Evolutionary conservation across 2,797 vertebrate species (phyloP).

Genomic region (Amblyraja radiata): DNA sequence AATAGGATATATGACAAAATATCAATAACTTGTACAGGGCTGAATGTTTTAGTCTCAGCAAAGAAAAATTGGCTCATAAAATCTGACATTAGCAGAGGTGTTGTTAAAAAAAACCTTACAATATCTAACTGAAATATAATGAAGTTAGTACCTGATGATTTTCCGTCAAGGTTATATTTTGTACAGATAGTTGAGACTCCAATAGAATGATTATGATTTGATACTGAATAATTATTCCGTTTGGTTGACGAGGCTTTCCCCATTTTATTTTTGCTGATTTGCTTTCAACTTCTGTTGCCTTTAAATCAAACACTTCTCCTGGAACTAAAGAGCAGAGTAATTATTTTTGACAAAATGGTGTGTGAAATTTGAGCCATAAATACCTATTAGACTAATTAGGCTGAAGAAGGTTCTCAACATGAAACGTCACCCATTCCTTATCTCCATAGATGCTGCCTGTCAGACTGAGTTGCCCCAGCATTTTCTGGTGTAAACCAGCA

Average conservation of each 20-base stretch:
- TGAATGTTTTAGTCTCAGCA: not conserved
- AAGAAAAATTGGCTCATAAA: not conserved
- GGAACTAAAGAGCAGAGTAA: slow-evolving; percentile 62
- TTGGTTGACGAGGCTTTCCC: slow-evolving; percentile 77
- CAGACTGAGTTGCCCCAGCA: too few species aligned
- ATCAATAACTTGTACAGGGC: not conserved
- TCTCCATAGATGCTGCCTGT: too few species aligned
- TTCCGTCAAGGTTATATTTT: slow-evolving; percentile 73
- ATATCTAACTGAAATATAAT: slow-evolving; percentile 42
- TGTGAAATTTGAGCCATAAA: not conserved
- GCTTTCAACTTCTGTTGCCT: slow-evolving; percentile 70
- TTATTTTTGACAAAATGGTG: not conserved
- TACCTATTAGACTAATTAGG: too few species aligned
- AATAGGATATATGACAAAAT: not conserved
- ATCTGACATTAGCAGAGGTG: not conserved
- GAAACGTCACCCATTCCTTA: too few species aligned
- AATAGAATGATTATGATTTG: slow-evolving; percentile 65
- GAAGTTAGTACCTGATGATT: slow-evolving; percentile 58
- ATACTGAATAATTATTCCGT: slow-evolving; percentile 83
- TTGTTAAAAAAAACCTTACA: not conserved
- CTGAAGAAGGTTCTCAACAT: too few species aligned
- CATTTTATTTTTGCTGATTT: slow-evolving; percentile 76
- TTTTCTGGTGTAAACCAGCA: too few species aligned
- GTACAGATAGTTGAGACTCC: slow-evolving; percentile 57
- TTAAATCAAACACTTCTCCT: slow-evolving; percentile 72